Percentiles rank a stretch among this genome's conserved stretches.
phyloP scores from a whole-genome alignment of 2,888 invertebrate genomes.

The Brassicogethes aeneus region DNA sequence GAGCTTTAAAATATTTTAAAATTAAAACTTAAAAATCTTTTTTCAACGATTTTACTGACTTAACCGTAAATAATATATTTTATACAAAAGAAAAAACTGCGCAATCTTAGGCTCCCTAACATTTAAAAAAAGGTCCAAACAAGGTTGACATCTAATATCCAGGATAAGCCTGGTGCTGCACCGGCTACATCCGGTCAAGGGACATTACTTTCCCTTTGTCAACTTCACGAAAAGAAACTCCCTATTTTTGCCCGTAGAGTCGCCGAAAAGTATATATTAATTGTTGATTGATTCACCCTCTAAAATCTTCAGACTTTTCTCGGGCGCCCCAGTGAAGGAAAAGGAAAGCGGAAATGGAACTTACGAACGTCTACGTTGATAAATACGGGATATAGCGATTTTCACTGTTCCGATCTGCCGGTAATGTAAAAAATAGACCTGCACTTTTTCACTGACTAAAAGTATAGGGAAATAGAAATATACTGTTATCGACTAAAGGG shows the following conservation, averaged over 20 bases:
- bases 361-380: not conserved
- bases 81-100: too few species aligned
- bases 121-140: too few species aligned
- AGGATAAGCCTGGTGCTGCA: too few species aligned
- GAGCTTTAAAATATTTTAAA: too few species aligned
- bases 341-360: not conserved
- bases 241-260: not conserved
- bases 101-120: too few species aligned
- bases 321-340: not conserved
- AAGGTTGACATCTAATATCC: too few species aligned
- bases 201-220: not conserved
- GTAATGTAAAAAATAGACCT: not conserved
- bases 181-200: not conserved
- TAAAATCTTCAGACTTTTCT: not conserved
- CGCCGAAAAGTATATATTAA: not conserved
- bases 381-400: not conserved
- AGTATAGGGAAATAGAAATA: too few species aligned
- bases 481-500: too few species aligned
- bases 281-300: conserved; percentile 1
- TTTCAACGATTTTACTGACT: too few species aligned
- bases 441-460: too few species aligned
- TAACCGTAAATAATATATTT: too few species aligned
- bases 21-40: too few species aligned
- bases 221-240: not conserved
- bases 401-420: not conserved